Base-by-base conservation (phyloP, 2,797 vertebrate species). In the Neostethus bicornis region DNA sequence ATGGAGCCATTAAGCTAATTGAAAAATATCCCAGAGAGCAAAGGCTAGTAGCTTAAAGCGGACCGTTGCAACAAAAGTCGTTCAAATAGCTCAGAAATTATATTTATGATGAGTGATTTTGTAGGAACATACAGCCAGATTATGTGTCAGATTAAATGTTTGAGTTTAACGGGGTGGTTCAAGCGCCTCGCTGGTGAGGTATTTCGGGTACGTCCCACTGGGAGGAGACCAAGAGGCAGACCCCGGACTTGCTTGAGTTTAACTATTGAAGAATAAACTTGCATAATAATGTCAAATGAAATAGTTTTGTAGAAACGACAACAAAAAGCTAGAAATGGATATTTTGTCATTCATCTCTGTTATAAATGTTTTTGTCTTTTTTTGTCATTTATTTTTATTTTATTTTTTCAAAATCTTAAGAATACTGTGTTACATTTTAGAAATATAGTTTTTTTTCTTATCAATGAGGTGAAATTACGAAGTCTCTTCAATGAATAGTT, bases 1-100 rank as follows among this genome's bases (percentile, higher is more conserved):
- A 48, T 43, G 44, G 66, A 71, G 53, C 73, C 77, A 75, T 87
- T 79, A 76, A 51, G 25, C 66, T 73, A 75, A 81, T 79, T 75
- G 77, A 75, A 78, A 68, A 74, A 62, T 66, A 75, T 80, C 64
- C 46, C 68, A 78, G 7, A 64, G 51, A 66, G 59, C 70, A 66
- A 70, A 65, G 75, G 66, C 49, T 49, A 53, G n/a, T n/a, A n/a
- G 49, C 48, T 81, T 37, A 51, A 61, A 69, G 34, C 20, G 46
- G 73, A 64, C 72, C 58, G 37, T 64, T 48, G 26, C 17, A 46
- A 12, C 16, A 24, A 42, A 64, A 49, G 54, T 29, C 37, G 29
- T 53, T 77, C 63, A 72, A 70, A 72, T 77, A 69, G 65, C 75
- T 57, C 48, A 17, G 38, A 75, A 84, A 78, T 23, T 23, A 23